A percentile compares a stretch with the other conserved stretches of the same genome.
phyloP scores from a whole-genome alignment of 2,797 vertebrate genomes.

The Falco berigora region DNA sequence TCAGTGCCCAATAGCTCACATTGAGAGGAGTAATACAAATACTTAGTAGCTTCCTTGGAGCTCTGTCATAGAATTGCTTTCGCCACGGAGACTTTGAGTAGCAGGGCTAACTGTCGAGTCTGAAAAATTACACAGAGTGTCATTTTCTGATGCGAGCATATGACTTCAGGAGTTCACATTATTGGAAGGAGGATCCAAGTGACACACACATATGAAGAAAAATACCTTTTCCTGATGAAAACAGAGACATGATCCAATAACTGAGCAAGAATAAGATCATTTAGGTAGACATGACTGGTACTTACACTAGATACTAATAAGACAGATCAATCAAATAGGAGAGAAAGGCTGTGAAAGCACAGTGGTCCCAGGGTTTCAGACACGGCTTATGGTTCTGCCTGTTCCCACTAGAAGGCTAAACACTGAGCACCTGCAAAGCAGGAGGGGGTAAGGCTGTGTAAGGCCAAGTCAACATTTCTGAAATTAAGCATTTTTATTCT shows the following conservation, averaged over 20 bases:
- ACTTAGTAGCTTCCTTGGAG: not conserved
- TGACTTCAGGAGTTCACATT: not conserved
- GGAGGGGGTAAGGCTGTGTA: not conserved
- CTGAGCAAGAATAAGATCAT: not conserved
- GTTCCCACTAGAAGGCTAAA: not conserved
- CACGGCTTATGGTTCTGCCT: not conserved
- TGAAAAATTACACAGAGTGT: not conserved
- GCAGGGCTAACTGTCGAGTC: not conserved
- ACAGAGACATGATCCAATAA: not conserved
- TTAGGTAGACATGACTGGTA: not conserved
- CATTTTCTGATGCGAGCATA: fast-evolving
- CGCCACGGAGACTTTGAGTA: not conserved
- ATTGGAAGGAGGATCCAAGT: not conserved
- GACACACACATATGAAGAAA: not conserved
- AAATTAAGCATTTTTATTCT: not conserved
- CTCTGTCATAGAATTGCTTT: not conserved
- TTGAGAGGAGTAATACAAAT: not conserved
- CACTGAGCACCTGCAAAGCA: not conserved
- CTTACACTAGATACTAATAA: not conserved
- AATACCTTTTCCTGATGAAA: not conserved
- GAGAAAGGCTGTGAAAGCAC: not conserved
- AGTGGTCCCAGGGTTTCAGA: not conserved
- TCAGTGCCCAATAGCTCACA: not conserved
- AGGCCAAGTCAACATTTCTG: not conserved
- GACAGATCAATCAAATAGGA: not conserved